Base-by-base conservation (phyloP, 2,113 vertebrate species). In the Hippocampus guttulatus region DNA sequence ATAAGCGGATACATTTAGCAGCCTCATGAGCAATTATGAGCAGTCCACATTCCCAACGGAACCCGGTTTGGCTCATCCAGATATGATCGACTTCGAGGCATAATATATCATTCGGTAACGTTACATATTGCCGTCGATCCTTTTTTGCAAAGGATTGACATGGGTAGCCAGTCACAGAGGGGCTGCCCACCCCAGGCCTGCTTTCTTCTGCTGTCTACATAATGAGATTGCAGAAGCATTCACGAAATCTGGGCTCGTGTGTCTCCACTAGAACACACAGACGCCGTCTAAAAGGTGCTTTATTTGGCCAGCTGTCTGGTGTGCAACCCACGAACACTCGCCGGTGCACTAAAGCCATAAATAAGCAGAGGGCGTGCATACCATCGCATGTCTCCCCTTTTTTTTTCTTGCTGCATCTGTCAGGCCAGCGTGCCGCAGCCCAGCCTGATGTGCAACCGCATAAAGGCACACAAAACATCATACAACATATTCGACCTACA, bases 401-500 rank as follows among this genome's bases (percentile, higher is more conserved):
- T 38, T 76, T 86, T 84, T 85, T 86, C 85, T 80, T 75, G 78
- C 64, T 16, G 82, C 87, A 89, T 87, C 87, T 88, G 87, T 90
- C 87, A 88, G 89, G 87, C 87, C 88, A 78, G 78, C 82, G 85
- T 89, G 88, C 89, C 87, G 89, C 90, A 90, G 88, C 84, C 86
- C 82, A 78, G 76, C 85, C 85, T 85, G 81, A 90, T 88, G 87
- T 86, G 88, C 81, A 88, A 23, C 75, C 75, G 76, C 74, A 85
- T 51, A 81, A 84, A 84, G 75, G 82, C 78, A 81, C 83, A 88
- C 71, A 85, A 80, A 55, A 14, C 57, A 66, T 74, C 16, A 20
- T 9, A 38, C 45, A 5, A 76, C 76, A 47, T 25, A 58, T 57
- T 25, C 54, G 10, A 57, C 3, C 23, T 58, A 12, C 14, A 58